phyloP scores from a whole-genome alignment of 2,888 invertebrate species.

The Zaprionus bogoriensis region DNA sequence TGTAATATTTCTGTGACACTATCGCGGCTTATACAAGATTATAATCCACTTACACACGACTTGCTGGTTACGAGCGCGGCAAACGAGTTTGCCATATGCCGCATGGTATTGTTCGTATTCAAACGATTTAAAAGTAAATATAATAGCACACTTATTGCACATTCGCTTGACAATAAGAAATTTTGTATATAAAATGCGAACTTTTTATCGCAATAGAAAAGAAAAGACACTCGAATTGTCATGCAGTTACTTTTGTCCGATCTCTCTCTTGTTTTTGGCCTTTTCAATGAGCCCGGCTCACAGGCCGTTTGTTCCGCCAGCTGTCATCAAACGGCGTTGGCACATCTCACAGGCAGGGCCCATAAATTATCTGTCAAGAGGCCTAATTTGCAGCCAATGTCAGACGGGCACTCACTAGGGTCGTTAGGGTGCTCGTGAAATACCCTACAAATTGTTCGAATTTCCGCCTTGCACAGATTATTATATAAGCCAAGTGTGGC shows the following conservation, averaged over 20 bases:
- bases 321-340: conserved; percentile 34
- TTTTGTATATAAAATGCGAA: conserved; percentile 23
- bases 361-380: conserved; percentile 31
- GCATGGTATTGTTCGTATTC: conserved; percentile 1
- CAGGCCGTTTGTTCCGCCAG: conserved; percentile 21
- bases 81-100: conserved; percentile 25
- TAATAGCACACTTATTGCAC: conserved; percentile 10
- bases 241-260: background rate
- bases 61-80: conserved; percentile 13
- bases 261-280: conserved; percentile 23
- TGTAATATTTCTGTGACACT: conserved; percentile 7
- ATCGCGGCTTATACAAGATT: conserved; percentile 31
- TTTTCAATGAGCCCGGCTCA: conserved; percentile 1
- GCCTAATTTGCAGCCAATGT: conserved; percentile 44
- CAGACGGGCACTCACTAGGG: conserved; percentile 7
- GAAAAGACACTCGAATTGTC: conserved; percentile 12
- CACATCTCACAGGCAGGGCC: conserved; percentile 18
- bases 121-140: conserved; percentile 17
- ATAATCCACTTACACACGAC: background rate
- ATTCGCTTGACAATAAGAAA: conserved; percentile 27
- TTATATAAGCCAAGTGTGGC: conserved; percentile 31
- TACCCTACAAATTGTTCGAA: conserved; percentile 46
- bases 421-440: conserved; percentile 6
- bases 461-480: conserved; percentile 53
- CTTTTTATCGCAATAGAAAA: conserved; percentile 22